Evolutionary conservation across 1,140 invertebrate species (phyloP), one percentile per base, ranked within the genome.

Genomic region (Coelopa frigida): DNA sequence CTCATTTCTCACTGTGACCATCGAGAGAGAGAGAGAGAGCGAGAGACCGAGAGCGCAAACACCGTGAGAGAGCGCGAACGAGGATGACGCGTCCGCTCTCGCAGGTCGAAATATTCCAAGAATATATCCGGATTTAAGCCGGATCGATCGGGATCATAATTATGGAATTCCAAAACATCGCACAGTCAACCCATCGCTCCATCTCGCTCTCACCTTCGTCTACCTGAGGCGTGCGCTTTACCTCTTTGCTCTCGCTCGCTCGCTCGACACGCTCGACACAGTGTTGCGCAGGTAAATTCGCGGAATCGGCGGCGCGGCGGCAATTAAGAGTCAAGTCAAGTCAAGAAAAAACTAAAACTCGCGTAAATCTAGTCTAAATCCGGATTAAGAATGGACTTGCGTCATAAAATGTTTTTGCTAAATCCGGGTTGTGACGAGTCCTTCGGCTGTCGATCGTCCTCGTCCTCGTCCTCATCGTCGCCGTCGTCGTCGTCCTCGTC

Each of bases 271-370:
- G 39, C n/a, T 14, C 24, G 37, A n/a, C 23, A 4, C 39, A 26
- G 4, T 24, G 23, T 24, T 14, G 39, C 8, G 8, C n/a, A 41
- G 39, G 39, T 41, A 41, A 43, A 14, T 31, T 43, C 41, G 26
- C 26, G 41, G 27, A 43, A 43, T 43, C 33, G 31, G 14, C 31
- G 8, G 27, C 24, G 18, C 36, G 8, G 12, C 20, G 12, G 41
- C 22, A 43, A 43, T 43, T 43, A 43, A 43, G 27, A 43, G n/a
- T n/a, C n/a, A n/a, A 43, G 41, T 43, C 41, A 43, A 31, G 8
- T 35, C 15, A 17, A 26, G 41, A 31, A 42, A 42, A 42, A 43
- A 43, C 41, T 10, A 21, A 43, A 43, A 31, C 41, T 43, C 41
- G 22, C 33, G 17, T 12, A 31, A 31, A 43, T 43, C 41, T 43